phyloP scores from a whole-genome alignment of 2,113 vertebrate genomes.

The Neopipo cinnamomea region DNA sequence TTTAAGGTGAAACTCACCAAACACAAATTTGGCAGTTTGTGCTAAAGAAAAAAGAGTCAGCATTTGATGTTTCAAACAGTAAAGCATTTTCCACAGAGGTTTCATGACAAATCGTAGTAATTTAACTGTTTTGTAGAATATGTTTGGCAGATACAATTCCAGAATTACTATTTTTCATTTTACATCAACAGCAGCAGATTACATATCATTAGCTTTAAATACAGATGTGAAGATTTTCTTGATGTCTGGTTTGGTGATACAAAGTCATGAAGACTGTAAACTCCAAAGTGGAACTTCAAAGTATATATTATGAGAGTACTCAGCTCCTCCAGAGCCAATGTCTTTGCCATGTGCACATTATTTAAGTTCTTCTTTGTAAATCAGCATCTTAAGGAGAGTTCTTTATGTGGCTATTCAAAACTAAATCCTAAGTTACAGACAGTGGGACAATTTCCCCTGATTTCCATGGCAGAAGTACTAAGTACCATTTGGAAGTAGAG shows the following conservation, averaged over 20 bases:
- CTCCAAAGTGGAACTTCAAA: background rate
- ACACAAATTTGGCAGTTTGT: background rate
- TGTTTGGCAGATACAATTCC: background rate
- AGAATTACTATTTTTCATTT: background rate
- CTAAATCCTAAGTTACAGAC: background rate
- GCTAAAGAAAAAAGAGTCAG: background rate
- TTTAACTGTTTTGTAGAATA: background rate
- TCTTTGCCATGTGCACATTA: background rate
- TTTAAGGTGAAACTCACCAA: background rate
- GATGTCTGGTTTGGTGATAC: background rate
- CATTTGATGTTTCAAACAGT: rapidly evolving
- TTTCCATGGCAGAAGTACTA: background rate
- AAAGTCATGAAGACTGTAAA: background rate
- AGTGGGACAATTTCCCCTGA: background rate
- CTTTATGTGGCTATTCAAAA: background rate
- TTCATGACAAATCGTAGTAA: background rate
- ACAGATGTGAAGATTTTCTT: background rate
- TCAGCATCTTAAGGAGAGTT: background rate
- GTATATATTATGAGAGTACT: background rate
- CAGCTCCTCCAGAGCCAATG: background rate
- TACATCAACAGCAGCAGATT: background rate
- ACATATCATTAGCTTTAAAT: background rate
- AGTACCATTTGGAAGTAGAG: background rate
- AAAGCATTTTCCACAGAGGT: background rate
- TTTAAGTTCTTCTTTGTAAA: background rate